Evolutionary conservation across 1,140 invertebrate species (phyloP).

Genomic region (Coptotermes formosanus): DNA sequence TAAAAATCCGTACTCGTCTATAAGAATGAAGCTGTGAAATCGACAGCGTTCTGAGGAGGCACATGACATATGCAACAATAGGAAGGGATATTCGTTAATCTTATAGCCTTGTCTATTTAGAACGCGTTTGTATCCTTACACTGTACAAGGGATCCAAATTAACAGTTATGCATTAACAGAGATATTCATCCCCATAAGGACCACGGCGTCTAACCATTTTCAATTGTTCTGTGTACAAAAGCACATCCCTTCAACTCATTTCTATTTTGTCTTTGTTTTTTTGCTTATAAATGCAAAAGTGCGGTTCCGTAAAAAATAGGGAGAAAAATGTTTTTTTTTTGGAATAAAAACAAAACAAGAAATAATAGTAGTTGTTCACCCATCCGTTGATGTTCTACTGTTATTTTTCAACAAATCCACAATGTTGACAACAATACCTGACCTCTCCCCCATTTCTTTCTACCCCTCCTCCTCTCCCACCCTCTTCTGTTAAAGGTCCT

Average conservation of each 20-base stretch:
- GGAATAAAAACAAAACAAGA: background rate
- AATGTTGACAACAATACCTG: background rate
- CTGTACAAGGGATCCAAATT: background rate
- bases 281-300: background rate
- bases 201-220: background rate
- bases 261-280: background rate
- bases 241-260: background rate
- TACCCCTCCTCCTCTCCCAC: background rate
- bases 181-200: background rate
- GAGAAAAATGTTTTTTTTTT: background rate
- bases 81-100: background rate
- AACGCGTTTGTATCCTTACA: background rate
- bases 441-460: background rate
- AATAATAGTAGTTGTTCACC: background rate
- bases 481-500: constrained; percentile 4
- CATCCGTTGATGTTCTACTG: constrained; percentile 1
- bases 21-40: too few species aligned
- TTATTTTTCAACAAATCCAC: background rate
- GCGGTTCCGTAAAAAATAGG: background rate
- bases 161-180: background rate
- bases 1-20: too few species aligned
- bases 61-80: too few species aligned
- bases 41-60: too few species aligned
- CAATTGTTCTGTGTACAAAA: background rate
- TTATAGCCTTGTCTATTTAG: background rate